Evolutionary conservation across 92 coral and sea anemone genomes (phyloP).

Genomic region (Epizoanthus ramosus): DNA sequence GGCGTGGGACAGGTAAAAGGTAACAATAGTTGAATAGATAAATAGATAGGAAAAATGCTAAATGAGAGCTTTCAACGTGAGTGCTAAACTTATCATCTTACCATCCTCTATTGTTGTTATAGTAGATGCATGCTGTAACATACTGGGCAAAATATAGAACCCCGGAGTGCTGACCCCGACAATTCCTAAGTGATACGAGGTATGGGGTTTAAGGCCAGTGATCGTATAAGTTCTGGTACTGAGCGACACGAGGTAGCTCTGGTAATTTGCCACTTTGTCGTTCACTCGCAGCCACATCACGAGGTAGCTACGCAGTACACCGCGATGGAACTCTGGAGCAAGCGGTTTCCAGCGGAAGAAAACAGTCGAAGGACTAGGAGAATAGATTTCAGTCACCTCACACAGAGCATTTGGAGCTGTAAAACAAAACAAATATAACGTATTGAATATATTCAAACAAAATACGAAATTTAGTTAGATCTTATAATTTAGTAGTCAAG

Average conservation of each 20-base stretch:
- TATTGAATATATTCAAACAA: too few species aligned
- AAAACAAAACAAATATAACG: background rate
- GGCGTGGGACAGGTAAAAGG: too few species aligned
- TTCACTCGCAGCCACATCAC: constrained; percentile 24
- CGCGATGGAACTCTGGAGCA: constrained; percentile 37
- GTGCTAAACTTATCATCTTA: background rate
- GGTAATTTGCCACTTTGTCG: constrained; percentile 28
- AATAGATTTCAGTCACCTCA: constrained; percentile 22
- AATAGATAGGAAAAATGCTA: too few species aligned
- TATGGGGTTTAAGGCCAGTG: constrained; percentile 35
- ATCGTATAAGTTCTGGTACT: constrained; percentile 20
- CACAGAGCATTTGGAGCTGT: constrained; percentile 48
- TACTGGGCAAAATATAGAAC: background rate
- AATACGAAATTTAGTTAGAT: too few species aligned
- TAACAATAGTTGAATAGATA: too few species aligned
- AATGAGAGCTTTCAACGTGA: too few species aligned
- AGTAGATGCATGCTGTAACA: background rate
- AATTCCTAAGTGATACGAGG: constrained; percentile 26
- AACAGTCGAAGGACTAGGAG: constrained; percentile 50
- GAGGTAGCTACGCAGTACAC: constrained; percentile 29
- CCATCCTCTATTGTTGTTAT: constrained; percentile 9
- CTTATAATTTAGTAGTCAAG: too few species aligned
- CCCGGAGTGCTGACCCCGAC: background rate
- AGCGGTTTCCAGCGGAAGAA: constrained; percentile 49
- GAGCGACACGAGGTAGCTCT: background rate